phyloP scores from a whole-genome alignment of 2,797 vertebrate genomes.

The Falco columbarius region DNA sequence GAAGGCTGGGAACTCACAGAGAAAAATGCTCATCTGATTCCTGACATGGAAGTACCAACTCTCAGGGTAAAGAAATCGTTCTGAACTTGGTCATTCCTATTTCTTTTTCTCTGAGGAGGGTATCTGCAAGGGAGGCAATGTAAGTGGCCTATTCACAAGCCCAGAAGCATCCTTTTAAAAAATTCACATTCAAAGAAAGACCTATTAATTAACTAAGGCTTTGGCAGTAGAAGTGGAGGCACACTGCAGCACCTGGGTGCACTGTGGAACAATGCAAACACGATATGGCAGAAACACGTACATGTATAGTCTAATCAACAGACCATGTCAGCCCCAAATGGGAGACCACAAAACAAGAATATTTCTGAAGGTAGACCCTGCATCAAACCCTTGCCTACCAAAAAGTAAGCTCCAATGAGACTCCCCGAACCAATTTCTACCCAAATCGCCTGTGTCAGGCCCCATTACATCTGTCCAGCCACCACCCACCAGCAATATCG shows the following conservation, averaged over 20 bases:
- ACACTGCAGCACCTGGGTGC: neutral
- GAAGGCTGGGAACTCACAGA: neutral
- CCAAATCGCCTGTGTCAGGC: accelerated
- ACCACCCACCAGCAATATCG: neutral
- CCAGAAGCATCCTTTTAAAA: neutral
- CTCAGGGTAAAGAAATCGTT: neutral
- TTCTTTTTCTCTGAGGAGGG: neutral
- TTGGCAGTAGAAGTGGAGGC: neutral
- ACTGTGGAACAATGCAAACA: neutral
- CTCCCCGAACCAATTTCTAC: neutral
- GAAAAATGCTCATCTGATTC: neutral
- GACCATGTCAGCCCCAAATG: neutral
- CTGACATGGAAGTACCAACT: neutral
- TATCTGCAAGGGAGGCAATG: neutral
- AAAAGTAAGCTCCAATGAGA: neutral
- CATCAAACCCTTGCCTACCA: neutral
- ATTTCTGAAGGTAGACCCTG: neutral
- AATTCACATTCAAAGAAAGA: neutral
- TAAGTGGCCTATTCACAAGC: neutral
- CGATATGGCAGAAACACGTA: neutral
- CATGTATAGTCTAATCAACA: neutral
- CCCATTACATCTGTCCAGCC: neutral
- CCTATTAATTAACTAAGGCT: neutral
- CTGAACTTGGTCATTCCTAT: neutral
- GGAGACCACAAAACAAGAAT: neutral